phyloP scores from a whole-genome alignment of 2,888 invertebrate species.

The Oithona nana region DNA sequence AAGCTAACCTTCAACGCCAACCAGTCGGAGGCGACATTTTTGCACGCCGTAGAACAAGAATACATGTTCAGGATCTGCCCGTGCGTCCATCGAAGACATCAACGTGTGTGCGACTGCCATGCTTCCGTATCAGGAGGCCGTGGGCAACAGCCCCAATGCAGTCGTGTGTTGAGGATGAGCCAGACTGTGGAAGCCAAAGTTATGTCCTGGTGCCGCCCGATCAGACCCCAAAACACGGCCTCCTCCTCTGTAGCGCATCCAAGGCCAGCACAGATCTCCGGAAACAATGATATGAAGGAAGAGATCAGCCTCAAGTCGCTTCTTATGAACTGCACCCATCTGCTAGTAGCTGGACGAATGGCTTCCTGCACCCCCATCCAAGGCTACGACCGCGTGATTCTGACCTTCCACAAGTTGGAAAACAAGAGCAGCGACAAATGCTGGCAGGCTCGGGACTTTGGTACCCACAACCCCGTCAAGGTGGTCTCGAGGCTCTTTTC shows the following conservation, averaged over 20 bases:
- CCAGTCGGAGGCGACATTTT: background rate
- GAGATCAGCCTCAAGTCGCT: background rate
- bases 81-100: background rate
- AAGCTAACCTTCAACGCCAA: background rate
- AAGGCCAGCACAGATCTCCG: too few relatives aligned
- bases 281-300: background rate
- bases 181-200: background rate
- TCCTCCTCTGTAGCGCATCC: too few relatives aligned
- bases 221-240: background rate
- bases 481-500: background rate
- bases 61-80: background rate
- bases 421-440: background rate
- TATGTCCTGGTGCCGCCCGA: background rate
- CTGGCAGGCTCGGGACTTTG: background rate
- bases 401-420: background rate
- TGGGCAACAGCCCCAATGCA: background rate
- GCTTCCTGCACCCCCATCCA: conserved; percentile 1
- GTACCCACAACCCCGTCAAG: background rate
- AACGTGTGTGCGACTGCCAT: background rate
- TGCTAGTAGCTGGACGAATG: background rate
- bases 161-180: background rate
- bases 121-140: too few relatives aligned
- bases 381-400: background rate
- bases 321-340: background rate
- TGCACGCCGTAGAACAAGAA: background rate